Evolutionary conservation across 53 echinoderm and acorn worm genomes (phyloP).

Genomic region (Luidia sarsii): DNA sequence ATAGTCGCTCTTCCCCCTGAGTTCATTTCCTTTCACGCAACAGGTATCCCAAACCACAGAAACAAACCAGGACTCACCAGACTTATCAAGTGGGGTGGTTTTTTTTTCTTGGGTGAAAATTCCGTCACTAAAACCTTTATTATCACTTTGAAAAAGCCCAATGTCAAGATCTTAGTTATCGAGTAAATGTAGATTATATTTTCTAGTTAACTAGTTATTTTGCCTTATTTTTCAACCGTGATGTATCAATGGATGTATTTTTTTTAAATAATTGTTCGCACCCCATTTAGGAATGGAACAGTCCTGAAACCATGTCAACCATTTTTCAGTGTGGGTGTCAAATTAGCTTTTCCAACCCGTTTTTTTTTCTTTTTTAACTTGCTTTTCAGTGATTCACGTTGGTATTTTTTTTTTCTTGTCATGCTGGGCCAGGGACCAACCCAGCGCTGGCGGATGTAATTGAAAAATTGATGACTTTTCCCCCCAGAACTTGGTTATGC

Average conservation of each 20-base stretch:
- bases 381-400: constrained; percentile 10
- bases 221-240: too few relatives aligned
- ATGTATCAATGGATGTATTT: too few relatives aligned
- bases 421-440: neutral
- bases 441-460: neutral
- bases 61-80: neutral
- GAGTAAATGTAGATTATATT: too few relatives aligned
- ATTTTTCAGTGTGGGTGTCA: constrained; percentile 4
- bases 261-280: neutral
- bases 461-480: neutral
- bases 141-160: too few relatives aligned
- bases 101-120: neutral
- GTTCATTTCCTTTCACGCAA: constrained; percentile 22
- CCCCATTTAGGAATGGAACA: neutral
- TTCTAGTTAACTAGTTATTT: too few relatives aligned
- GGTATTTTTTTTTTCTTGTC: constrained; percentile 5
- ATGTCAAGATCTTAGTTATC: too few relatives aligned
- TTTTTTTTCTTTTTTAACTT: too few relatives aligned
- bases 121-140: too few relatives aligned
- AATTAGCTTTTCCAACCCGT: constrained; percentile 13
- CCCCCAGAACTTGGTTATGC: too few relatives aligned
- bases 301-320: constrained; percentile 4
- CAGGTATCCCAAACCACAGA: constrained; percentile 30
- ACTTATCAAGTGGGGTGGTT: neutral
- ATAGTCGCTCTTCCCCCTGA: constrained; percentile 4